phyloP scores from a whole-genome alignment of 1,140 invertebrate genomes.

The Drosophila saltans region DNA sequence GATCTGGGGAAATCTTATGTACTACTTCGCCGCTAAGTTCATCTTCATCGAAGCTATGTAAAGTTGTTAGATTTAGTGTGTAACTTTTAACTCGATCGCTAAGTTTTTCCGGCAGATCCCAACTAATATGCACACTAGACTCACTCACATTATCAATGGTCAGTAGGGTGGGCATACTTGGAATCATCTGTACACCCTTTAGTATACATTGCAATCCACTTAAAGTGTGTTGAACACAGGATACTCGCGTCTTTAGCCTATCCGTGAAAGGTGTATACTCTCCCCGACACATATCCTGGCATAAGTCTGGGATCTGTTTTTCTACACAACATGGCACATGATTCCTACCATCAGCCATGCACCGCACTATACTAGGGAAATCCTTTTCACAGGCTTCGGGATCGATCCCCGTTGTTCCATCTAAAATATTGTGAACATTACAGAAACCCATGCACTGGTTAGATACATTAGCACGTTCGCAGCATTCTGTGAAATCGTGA shows the following conservation, averaged over 20 bases:
- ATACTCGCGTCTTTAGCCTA: slow-evolving; percentile 92
- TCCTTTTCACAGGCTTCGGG: slow-evolving; percentile 91
- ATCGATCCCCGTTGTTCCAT: slow-evolving; percentile 90
- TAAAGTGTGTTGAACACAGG: slow-evolving; percentile 92
- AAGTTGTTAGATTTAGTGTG: slow-evolving; percentile 88
- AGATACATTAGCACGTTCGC: slow-evolving; percentile 87
- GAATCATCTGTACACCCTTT: slow-evolving; percentile 91
- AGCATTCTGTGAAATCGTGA: slow-evolving; percentile 92
- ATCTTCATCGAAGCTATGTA: slow-evolving; percentile 87
- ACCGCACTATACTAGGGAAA: slow-evolving; percentile 90
- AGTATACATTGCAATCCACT: slow-evolving; percentile 91
- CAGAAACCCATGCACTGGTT: slow-evolving; percentile 90
- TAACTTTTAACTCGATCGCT: slow-evolving; percentile 87
- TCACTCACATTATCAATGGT: slow-evolving; percentile 89
- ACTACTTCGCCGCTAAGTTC: slow-evolving; percentile 59
- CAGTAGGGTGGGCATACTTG: slow-evolving; percentile 88
- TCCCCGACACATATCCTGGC: slow-evolving; percentile 92
- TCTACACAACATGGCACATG: slow-evolving; percentile 92
- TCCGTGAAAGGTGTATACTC: slow-evolving; percentile 93
- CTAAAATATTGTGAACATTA: slow-evolving; percentile 91
- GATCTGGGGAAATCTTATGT: slow-evolving; percentile 19
- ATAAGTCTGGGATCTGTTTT: slow-evolving; percentile 91
- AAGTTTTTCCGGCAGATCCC: slow-evolving; percentile 87
- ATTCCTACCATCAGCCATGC: slow-evolving; percentile 91
- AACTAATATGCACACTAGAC: slow-evolving; percentile 88